Base-by-base conservation (phyloP, 2,797 vertebrate species). In the Pampus argenteus region DNA sequence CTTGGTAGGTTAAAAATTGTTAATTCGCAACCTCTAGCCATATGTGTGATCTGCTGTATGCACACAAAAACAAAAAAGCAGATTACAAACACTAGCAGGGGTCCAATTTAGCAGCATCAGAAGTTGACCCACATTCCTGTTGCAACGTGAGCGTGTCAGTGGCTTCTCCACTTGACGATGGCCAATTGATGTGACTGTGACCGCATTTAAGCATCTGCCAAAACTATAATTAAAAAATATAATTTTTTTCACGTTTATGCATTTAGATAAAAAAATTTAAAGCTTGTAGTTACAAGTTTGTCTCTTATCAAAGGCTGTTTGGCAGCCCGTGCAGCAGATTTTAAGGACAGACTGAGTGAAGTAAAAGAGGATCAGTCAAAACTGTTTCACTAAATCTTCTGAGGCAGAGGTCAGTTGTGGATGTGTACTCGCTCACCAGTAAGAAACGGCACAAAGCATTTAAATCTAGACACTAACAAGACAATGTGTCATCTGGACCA, bases 81-180 rank as follows among this genome's bases (percentile, higher is more conserved):
- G 76, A 90, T 88, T 82, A 83, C 51, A 82, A 82, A 84, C 66
- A 76, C 29, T 65, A 48, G 74, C 50, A 38, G 86, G 86, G 71
- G 81, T 71, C 54, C 66, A 83, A 80, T 76, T 83, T 72, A 78
- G 77, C 65, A 80, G 73, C 74, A 81, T 83, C 79, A 86, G 59
- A 70, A 81, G 74, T 10, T 89, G 83, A 87, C 85, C 89, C 86
- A 88, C 77, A 90, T 86, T 84, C 76, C 51, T 74, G 15, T 28
- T 70, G 69, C 56, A 84, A 58, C 80, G 54, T 54, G 63, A 80
- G 56, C 70, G 68, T 70, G 63, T 77, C 75, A 74, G 52, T 13
- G 45, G 17, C 34, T 63, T 34, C 56, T 69, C 62, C 38, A 68
- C 66, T 70, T 72, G 29, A 87, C n/a, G 65, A 29, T 38, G 47